Evolutionary conservation across 2,888 invertebrate species (phyloP).

Genomic region (Keiferia lycopersicella): DNA sequence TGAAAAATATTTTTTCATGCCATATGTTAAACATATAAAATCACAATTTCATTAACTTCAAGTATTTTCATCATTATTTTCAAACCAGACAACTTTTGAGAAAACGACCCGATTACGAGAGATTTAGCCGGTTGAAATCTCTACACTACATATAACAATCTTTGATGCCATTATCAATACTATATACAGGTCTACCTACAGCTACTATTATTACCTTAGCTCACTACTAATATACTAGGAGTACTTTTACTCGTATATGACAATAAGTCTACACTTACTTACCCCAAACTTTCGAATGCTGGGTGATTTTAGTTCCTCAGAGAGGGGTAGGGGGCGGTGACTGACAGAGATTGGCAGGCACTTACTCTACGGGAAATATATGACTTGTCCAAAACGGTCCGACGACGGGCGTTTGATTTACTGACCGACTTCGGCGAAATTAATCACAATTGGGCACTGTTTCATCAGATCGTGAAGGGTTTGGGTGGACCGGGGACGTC

Average conservation of each 20-base stretch:
- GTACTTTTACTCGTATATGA: background rate
- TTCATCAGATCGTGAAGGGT: conserved; percentile 7
- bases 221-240: too few species aligned
- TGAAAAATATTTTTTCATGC: too few species aligned
- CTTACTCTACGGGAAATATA: conserved; percentile 17
- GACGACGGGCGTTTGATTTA: conserved; percentile 12
- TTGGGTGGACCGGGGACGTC: background rate
- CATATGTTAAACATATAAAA: too few species aligned
- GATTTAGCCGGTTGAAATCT: too few species aligned
- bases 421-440: conserved; percentile 7
- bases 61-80: too few species aligned
- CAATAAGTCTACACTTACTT: background rate
- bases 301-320: background rate
- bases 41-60: too few species aligned
- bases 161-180: too few species aligned
- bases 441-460: conserved; percentile 12
- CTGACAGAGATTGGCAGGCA: conserved; percentile 17
- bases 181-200: too few species aligned
- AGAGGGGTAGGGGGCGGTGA: background rate
- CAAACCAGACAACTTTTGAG: too few species aligned
- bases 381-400: conserved; percentile 13
- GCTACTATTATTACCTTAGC: too few species aligned
- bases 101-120: too few species aligned
- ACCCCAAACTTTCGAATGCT: background rate
- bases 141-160: too few species aligned